Base-by-base conservation (phyloP, 2,888 invertebrate species). In the Coelopa pilipes region DNA sequence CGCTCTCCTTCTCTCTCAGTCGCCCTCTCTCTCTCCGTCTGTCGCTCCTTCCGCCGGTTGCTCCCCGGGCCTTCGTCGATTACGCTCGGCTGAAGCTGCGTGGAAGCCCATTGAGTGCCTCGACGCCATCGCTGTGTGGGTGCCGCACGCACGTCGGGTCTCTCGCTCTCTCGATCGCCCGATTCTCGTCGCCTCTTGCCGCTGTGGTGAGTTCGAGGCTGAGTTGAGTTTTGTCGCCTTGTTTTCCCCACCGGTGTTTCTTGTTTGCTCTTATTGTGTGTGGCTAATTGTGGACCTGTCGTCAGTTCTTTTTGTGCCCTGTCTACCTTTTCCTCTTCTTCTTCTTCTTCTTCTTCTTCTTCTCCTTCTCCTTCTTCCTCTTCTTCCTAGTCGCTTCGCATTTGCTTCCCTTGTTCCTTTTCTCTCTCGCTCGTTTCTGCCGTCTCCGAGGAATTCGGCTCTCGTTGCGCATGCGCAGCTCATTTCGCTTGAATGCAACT, bases 231-330 rank as follows among this genome's bases (percentile, higher is more conserved):
- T 62, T 7, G 4, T 62, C 45, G 13, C 17, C 45, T 53, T 53
- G 24, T 71, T 46, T n/a, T n/a, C n/a, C n/a, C n/a, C n/a, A n/a
- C n/a, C 17, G 17, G 55, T 50, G 49, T 34, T 24, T 50, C 34
- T 59, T n/a, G 59, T 67, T 77, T 68, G 75, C 60, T 74, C 75
- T 74, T 75, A 76, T 74, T 77, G 76, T 78, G 76, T 77, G 77
- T 80, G 78, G 83, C 85, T 85, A 84, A 84, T 84, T 84, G 85
- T 84, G 82, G 84, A 84, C 84, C 85, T 84, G 84, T 84, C 84
- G 84, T 83, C 85, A 82, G 78, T 80, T 80, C 74, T 78, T 79
- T 77, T 76, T 78, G 75, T 76, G 15, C 15, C 60, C 47, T 47
- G 70, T 55, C 34, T 34, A 57, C n/a, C 24, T 34, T 63, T 72